Conservation (phyloP, 2,797 vertebrate genomes). For the Sebastes oblongus region DNA sequence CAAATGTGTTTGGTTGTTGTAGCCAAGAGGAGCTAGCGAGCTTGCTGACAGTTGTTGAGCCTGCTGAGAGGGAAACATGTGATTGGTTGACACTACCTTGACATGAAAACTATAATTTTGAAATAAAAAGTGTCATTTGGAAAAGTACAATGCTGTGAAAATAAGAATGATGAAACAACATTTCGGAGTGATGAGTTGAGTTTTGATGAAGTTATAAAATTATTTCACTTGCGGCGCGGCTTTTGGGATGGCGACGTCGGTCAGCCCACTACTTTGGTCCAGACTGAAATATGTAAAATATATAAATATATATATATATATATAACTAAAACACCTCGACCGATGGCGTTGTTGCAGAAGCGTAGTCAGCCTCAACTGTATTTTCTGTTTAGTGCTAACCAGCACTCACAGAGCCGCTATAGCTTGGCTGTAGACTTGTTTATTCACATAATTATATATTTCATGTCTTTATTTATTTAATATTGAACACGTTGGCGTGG, state of each 20-base stretch:
- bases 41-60: neutral
- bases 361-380: too few species aligned
- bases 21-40: neutral
- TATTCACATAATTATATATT: slow-evolving; percentile 1
- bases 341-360: too few species aligned
- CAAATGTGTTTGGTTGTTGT: neutral
- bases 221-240: neutral
- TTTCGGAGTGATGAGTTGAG: neutral
- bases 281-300: neutral
- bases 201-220: neutral
- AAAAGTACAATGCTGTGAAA: neutral
- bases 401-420: neutral
- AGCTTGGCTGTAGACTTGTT: neutral
- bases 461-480: slow-evolving; percentile 11
- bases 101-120: neutral
- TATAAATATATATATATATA: too few species aligned
- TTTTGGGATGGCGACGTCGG: neutral
- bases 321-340: too few species aligned
- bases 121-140: neutral
- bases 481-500: slow-evolving; percentile 39
- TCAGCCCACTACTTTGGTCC: neutral
- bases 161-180: neutral
- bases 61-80: neutral
- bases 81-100: neutral
- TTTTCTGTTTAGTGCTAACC: neutral